These are phyloP conservation scores for Listrodromus nycthemerus DNA, from an alignment of 2,888 invertebrate species.

Conservation along the genomic window DNA sequence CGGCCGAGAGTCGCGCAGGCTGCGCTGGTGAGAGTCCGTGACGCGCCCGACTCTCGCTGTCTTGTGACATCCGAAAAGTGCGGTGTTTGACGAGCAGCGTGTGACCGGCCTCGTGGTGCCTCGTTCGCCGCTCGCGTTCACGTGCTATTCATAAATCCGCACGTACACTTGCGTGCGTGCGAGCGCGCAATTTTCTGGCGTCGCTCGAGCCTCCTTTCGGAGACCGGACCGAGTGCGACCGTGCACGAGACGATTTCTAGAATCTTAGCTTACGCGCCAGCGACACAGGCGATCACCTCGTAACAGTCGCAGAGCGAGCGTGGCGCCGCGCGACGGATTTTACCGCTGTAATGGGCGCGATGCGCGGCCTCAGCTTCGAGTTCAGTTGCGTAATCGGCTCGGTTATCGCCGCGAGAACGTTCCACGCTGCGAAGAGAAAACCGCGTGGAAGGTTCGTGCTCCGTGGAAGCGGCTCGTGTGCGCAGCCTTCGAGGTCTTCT, in stretches of 20 bases:
- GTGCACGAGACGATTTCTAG: not conserved
- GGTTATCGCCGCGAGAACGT: conserved; percentile 1
- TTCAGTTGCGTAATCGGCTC: conserved; percentile 22
- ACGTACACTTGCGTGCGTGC: conserved; percentile 34
- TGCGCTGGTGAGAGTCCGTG: not conserved
- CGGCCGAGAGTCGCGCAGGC: not conserved
- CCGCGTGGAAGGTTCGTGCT: conserved; percentile 1
- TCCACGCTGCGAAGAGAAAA: not conserved
- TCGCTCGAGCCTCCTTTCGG: conserved; percentile 17
- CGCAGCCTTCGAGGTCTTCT: not conserved
- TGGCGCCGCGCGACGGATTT: conserved; percentile 20
- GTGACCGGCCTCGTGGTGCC: conserved; percentile 79
- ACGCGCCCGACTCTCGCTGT: conserved; percentile 21
- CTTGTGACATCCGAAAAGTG: conserved; percentile 61
- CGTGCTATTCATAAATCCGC: conserved; percentile 73
- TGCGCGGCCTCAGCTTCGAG: not conserved
- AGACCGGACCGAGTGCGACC: not conserved
- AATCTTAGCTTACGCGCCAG: not conserved
- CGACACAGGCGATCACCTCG: not conserved
- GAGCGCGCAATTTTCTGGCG: conserved; percentile 57
- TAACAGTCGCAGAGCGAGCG: not conserved
- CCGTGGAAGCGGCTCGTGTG: conserved; percentile 17
- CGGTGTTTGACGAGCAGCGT: conserved; percentile 80
- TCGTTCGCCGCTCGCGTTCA: conserved; percentile 72
- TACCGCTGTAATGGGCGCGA: not conserved